phyloP scores from a whole-genome alignment of 1,140 invertebrate genomes.

The Drosophila repleta region DNA sequence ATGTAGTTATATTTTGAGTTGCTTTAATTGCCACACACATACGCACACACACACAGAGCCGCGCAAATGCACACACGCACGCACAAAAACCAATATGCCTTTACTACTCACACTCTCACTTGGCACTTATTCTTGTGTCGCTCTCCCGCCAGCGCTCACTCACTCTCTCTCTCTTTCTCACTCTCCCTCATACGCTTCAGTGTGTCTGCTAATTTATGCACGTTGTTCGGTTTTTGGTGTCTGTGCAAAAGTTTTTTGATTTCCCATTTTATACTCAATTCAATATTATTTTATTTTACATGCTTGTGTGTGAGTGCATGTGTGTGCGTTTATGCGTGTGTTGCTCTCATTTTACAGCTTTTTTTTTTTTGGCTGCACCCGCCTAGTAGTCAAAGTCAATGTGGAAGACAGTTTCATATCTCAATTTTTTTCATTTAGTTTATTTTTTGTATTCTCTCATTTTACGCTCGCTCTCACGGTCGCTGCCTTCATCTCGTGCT shows the following conservation, averaged over 20 bases:
- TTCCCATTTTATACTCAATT: slow-evolving; percentile 47
- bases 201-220: slow-evolving; percentile 50
- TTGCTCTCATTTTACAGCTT: slow-evolving; percentile 36
- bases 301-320: background rate
- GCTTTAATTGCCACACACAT: slow-evolving; percentile 25
- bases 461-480: slow-evolving; percentile 4
- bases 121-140: slow-evolving; percentile 27
- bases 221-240: slow-evolving; percentile 38
- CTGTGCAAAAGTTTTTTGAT: slow-evolving; percentile 50
- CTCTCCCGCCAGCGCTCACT: slow-evolving; percentile 13
- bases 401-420: slow-evolving; percentile 15
- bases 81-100: slow-evolving; percentile 27
- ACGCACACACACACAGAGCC: background rate
- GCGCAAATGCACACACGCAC: background rate
- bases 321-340: slow-evolving; percentile 21
- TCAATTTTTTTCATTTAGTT: slow-evolving; percentile 42
- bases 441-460: slow-evolving; percentile 17
- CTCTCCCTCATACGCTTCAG: slow-evolving; percentile 14
- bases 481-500: slow-evolving; percentile 19
- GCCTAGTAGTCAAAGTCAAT: slow-evolving; percentile 33
- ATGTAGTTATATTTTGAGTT: slow-evolving; percentile 24
- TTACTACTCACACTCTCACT: slow-evolving; percentile 33
- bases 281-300: slow-evolving; percentile 36
- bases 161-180: slow-evolving; percentile 15
- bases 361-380: slow-evolving; percentile 27